Base-by-base conservation (phyloP, 2,888 invertebrate species). In the Mimumesa dahlbomi region DNA sequence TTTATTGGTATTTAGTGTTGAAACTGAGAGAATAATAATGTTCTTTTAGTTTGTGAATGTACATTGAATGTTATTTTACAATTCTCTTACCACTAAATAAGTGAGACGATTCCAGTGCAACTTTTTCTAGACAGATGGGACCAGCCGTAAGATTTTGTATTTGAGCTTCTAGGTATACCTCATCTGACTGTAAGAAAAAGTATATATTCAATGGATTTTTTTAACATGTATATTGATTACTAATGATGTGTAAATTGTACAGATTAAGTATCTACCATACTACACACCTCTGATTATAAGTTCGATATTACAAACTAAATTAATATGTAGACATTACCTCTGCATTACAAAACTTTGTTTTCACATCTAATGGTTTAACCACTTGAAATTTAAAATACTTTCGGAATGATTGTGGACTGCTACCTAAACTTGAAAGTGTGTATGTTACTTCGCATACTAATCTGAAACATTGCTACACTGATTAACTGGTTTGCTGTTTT, bases 321-420 rank as follows among this genome's bases (percentile, higher is more conserved):
- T 34, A 42, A 0, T 4, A 16, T 14, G 14, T 50, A 21, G 36
- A 38, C 43, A 34, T 84, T 89, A 93, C 93, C 91, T 94, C 98
- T 1, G 97, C 96, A 92, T 97, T 98, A 88, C 97, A 98, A 90
- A 99, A 97, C 89, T 99, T 98, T 0, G 99, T 99, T 91, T 98
- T 98, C 0, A 99, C 98, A 92, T 99, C 99, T 48, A 99, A 91
- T 2, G 99, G 99, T 88, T 99, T 99, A 84, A 98, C 92, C 0
- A 99, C 99, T 93, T 97, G 95, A 90, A 99, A 99, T 90, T 98
- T 99, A 90, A 99, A 99, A 89, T 98, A 98, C 89, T 99, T 99
- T 78, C 98, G 93, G 86, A 99, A 97, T 72, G 96, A 95, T 87
- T 96, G 94, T 29, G 94, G 91, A 77, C 95, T 94, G 14, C 69